Evolutionary conservation across 2,797 vertebrate species (phyloP).

Genomic region (Lithobates sylvaticus): DNA sequence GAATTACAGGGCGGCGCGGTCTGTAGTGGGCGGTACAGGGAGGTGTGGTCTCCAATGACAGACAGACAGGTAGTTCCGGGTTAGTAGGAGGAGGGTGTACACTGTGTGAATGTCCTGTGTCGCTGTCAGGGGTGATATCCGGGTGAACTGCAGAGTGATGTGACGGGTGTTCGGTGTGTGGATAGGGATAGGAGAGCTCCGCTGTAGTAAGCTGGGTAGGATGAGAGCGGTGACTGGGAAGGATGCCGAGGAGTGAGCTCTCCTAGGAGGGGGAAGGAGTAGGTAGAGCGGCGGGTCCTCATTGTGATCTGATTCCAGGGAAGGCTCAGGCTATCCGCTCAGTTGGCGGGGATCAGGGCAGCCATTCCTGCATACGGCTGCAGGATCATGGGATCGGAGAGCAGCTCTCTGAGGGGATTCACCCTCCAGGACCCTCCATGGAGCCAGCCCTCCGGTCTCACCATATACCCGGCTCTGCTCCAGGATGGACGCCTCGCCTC

Average conservation of each 20-base stretch:
- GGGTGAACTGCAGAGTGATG: background rate
- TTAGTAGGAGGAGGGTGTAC: background rate
- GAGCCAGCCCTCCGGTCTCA: constrained; percentile 84
- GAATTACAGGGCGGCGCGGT: no score
- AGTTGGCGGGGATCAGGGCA: constrained; percentile 55
- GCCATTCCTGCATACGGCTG: constrained; percentile 50
- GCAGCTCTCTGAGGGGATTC: constrained; percentile 85
- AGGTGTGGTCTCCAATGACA: background rate
- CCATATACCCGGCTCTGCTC: constrained; percentile 84
- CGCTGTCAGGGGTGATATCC: background rate
- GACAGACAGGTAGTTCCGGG: constrained; percentile 2
- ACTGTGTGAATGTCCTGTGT: background rate
- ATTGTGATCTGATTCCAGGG: background rate
- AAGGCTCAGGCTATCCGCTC: background rate
- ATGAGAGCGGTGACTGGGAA: no score
- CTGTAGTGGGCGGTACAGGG: background rate
- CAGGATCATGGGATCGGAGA: constrained; percentile 91
- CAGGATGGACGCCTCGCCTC: constrained; percentile 87
- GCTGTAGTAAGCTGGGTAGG: no score
- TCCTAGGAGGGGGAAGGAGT: no score
- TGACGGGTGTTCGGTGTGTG: no score
- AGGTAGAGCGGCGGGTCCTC: no score
- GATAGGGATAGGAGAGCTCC: no score
- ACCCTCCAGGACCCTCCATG: constrained; percentile 80
- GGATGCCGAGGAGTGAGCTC: no score